Evolutionary conservation across 2,888 invertebrate genomes (phyloP).

Genomic region (Callosobruchus maculatus): DNA sequence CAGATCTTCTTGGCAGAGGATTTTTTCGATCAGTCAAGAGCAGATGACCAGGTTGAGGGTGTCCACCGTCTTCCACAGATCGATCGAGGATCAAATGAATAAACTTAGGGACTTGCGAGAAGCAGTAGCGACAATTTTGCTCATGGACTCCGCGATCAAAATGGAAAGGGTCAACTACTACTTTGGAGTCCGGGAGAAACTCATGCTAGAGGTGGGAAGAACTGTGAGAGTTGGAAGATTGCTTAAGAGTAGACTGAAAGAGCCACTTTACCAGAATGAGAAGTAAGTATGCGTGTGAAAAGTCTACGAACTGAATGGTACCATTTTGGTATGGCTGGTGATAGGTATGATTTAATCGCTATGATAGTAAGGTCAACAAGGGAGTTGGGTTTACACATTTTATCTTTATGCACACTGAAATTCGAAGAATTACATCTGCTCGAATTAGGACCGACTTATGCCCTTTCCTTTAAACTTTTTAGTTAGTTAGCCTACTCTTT

Average conservation of each 20-base stretch:
- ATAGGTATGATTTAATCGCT: no score
- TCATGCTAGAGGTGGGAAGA: slow-evolving; percentile 67
- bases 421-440: no score
- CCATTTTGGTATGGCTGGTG: no score
- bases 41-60: slow-evolving; percentile 72
- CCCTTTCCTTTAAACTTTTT: no score
- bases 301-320: no score
- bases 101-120: slow-evolving; percentile 60
- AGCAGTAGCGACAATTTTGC: slow-evolving; percentile 52
- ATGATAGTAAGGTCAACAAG: no score
- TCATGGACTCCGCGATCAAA: slow-evolving; percentile 49
- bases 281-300: slow-evolving; percentile 22
- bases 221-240: slow-evolving; percentile 69
- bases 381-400: no score
- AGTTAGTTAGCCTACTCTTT: no score
- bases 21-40: slow-evolving; percentile 68
- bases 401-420: no score
- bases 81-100: slow-evolving; percentile 61
- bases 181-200: slow-evolving; percentile 58
- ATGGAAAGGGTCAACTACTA: slow-evolving; percentile 53
- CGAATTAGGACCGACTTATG: no score
- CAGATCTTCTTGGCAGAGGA: slow-evolving; percentile 64
- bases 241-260: slow-evolving; percentile 62
- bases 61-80: slow-evolving; percentile 69
- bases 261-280: slow-evolving; percentile 47